Conservation (phyloP, 2,888 invertebrate species). For the Netelia inedita region DNA sequence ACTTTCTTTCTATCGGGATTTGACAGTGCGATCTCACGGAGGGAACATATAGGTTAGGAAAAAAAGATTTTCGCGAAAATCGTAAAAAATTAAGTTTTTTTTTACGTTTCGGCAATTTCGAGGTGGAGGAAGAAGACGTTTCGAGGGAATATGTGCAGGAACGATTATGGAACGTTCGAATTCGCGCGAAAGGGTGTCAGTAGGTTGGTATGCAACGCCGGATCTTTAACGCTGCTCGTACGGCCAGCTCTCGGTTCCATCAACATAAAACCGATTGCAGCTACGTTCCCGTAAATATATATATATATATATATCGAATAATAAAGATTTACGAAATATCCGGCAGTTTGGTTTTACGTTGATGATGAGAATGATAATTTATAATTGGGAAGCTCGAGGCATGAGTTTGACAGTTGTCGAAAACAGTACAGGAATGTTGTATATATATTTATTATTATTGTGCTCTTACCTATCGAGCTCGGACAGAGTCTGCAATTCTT, state of each 20-base stretch:
- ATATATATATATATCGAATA: background rate
- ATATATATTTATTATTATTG: conserved; percentile 22
- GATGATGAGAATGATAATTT: background rate
- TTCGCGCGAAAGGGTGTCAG: conserved; percentile 79
- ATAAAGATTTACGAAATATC: background rate
- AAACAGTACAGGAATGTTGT: background rate
- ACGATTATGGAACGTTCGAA: conserved; percentile 64
- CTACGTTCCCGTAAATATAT: background rate
- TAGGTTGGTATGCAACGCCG: conserved; percentile 77
- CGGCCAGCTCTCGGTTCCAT: conserved; percentile 15
- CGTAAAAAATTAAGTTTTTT: background rate
- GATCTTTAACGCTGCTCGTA: conserved; percentile 70
- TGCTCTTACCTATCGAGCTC: conserved; percentile 93
- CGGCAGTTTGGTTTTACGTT: background rate
- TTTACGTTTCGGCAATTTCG: conserved; percentile 21
- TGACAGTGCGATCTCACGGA: background rate
- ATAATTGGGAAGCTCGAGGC: background rate
- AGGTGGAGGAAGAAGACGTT: background rate
- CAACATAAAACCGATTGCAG: background rate
- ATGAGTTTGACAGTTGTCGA: conserved; percentile 37
- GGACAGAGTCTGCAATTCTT: conserved; percentile 94
- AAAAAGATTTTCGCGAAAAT: background rate
- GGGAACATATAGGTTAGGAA: background rate
- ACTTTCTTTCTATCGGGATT: background rate
- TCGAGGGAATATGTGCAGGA: background rate